Base-by-base conservation (phyloP, 2,113 vertebrate genomes). In the Orcinus orca region DNA sequence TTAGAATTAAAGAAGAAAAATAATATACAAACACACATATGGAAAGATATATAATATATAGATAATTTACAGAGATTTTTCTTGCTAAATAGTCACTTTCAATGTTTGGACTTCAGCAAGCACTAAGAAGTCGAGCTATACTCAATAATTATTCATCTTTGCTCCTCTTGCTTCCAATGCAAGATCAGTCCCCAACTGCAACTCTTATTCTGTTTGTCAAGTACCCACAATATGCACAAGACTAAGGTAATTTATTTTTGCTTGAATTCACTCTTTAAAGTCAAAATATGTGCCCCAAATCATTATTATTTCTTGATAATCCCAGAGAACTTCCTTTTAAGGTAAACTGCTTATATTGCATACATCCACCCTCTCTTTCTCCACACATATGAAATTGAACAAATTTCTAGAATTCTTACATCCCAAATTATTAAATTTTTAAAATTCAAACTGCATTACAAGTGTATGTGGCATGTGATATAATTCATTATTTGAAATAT, bases 401-500 rank as follows among this genome's bases (percentile, higher is more conserved):
- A 89, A 3, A 84, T 80, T 93, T 93, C 55, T 90, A 50, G 20
- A 97, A 84, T 68, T 93, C 31, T 62, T 91, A 63, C 17, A 3
- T 15, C 25, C 47, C 26, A 90, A 53, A 10, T 36, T 67, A 90
- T 73, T 90, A 44, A 93, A 86, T 21, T 62, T 77, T 85, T 94
- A 92, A 94, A 92, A 91, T 82, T 38, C 67, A 91, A 85, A 81
- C 5, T 88, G 36, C 33, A 74, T 81, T 63, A 84, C 2, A 79
- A 93, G 60, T 82, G 15, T 67, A 68, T 41, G 33, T 23, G 53
- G 65, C 4, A 36, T 8, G 26, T 44, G 63, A 44, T 74, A 8
- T n/a, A 92, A 89, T 60, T 89, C 65, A 92, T 86, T 82, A 92
- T 50, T 67, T 92, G 63, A 58, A 82, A 86, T 70, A 82, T 33